Evolutionary conservation across 92 coral and sea anemone species (phyloP).

Genomic region (Paragorgia papillata): DNA sequence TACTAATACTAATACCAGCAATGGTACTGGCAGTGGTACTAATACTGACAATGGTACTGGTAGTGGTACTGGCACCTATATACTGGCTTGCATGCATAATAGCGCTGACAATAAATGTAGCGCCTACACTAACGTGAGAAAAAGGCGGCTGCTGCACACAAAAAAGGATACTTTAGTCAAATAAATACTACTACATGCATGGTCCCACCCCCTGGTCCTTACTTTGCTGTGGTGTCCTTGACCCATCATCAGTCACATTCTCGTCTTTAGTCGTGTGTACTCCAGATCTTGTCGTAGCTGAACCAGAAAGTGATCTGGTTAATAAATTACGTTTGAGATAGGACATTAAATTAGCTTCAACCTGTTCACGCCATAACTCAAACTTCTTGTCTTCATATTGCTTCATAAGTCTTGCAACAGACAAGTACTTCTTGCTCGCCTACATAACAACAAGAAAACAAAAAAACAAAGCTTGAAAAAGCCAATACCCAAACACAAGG

Average conservation of each 20-base stretch:
- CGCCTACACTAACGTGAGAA: no score
- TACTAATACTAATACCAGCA: no score
- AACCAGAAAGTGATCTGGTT: constrained; percentile 70
- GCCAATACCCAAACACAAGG: neutral
- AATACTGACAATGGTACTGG: no score
- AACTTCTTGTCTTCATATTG: constrained; percentile 97
- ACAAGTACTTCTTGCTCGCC: constrained; percentile 97
- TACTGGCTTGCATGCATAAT: no score
- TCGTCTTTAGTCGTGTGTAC: constrained; percentile 58
- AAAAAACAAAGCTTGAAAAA: neutral
- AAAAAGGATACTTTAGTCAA: no score
- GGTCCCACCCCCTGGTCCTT: no score
- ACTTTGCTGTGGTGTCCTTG: constrained; percentile 37
- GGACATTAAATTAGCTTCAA: constrained; percentile 84
- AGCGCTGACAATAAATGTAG: no score
- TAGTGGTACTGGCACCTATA: no score
- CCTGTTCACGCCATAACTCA: constrained; percentile 95
- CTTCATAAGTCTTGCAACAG: constrained; percentile 95
- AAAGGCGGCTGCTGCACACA: no score
- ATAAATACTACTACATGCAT: no score
- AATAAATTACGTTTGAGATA: constrained; percentile 91
- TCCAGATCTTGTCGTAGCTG: constrained; percentile 73
- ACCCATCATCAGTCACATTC: constrained; percentile 59
- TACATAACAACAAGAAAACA: constrained; percentile 7
- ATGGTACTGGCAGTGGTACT: no score